Evolutionary conservation across 2,797 vertebrate genomes (phyloP), one percentile per base, ranked within the genome.

Genomic region (Manis crassicaudata): DNA sequence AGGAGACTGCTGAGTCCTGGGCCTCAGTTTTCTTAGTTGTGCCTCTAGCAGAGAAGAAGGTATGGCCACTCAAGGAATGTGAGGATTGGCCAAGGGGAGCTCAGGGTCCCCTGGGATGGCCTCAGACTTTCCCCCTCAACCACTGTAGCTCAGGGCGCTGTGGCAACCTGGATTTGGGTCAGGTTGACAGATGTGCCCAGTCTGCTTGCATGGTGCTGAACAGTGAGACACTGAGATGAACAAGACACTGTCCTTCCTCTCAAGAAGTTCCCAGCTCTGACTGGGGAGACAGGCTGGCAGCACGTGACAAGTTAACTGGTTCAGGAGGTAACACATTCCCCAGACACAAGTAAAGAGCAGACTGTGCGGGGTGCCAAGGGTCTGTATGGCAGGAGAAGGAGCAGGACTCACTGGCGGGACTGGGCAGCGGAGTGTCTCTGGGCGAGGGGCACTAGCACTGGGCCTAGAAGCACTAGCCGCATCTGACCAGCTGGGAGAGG

Each of bases 291-390:
- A 10, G 40, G 70, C 35, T 1, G 5, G 25, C 75, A 29, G 29
- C 7, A 5, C 1, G 1, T 25, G 60, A 70, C 8, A 3, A 18
- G 37, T 46, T 5, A 2, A 21, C 27, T 6, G 72, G 32, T 5
- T 70, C 77, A 3, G 10, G 67, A 77, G 67, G 46, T 37, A 13
- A 58, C 58, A 29, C 0, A 6, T 46, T 29, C 60, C 81, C 43
- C 68, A 62, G 60, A 89, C 46, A 35, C 1, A 27, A 68, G n/a
- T 7, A 21, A 27, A 27, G 65, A 79, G 76, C 6, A 0, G 20
- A n/a, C n/a, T 17, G 58, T 62, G n/a, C 84, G 14, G 83, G 89
- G 50, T 18, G 37, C 72, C 21, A 1, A 35, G 29, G 46, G 6
- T 37, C 63, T 23, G 9, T 4, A 17, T 21, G 27, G 54, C 58